Percentiles rank a stretch among this genome's conserved stretches.
Evolutionary conservation across 1,140 invertebrate species (phyloP).

Genomic region (Eupristina koningsbergeri): DNA sequence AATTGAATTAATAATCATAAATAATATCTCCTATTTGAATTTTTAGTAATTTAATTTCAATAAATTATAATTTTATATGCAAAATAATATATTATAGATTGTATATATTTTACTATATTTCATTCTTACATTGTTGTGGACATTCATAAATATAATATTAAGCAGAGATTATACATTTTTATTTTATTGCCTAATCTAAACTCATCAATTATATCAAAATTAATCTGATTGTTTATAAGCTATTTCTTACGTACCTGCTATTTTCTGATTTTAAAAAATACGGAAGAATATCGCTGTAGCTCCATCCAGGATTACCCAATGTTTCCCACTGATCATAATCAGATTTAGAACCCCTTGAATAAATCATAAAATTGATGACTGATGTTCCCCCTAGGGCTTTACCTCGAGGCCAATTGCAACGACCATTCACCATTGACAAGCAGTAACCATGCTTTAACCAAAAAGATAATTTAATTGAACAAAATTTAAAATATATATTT

Average conservation of each 20-base stretch:
- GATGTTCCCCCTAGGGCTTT: slow-evolving; percentile 85
- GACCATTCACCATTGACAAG: slow-evolving; percentile 75
- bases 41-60: too few relatives aligned
- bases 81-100: too few relatives aligned
- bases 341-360: slow-evolving; percentile 79
- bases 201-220: too few relatives aligned
- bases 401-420: slow-evolving; percentile 82
- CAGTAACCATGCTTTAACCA: slow-evolving; percentile 59
- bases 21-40: too few relatives aligned
- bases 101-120: too few relatives aligned
- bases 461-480: background rate
- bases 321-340: slow-evolving; percentile 83
- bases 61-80: too few relatives aligned
- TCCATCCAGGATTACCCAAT: slow-evolving; percentile 90
- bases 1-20: too few relatives aligned
- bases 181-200: too few relatives aligned
- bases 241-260: slow-evolving; percentile 67
- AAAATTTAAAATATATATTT: background rate
- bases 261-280: slow-evolving; percentile 90
- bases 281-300: slow-evolving; percentile 84
- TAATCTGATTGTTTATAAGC: too few relatives aligned
- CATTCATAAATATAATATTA: too few relatives aligned
- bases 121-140: too few relatives aligned
- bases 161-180: too few relatives aligned
- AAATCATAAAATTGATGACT: slow-evolving; percentile 87